Conservation (phyloP, 1,140 invertebrate genomes). For the Drosophila baimaii region DNA sequence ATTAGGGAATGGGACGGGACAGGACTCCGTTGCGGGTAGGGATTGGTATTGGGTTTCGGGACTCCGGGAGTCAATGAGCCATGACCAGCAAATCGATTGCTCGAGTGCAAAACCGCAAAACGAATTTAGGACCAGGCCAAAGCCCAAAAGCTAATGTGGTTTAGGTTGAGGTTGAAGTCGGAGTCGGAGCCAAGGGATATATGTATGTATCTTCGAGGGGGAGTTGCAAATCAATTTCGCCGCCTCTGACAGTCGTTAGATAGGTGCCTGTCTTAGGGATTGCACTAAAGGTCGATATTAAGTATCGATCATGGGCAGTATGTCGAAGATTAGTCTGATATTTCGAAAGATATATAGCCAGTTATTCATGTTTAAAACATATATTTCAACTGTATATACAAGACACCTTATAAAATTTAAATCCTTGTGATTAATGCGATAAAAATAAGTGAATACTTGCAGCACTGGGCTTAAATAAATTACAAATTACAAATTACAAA, state of each 20-base stretch:
- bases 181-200: neutral
- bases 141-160: slow-evolving; percentile 50
- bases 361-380: neutral
- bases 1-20: neutral
- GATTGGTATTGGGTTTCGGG: slow-evolving; percentile 1
- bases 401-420: too few species aligned
- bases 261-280: neutral
- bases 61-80: slow-evolving; percentile 65
- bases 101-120: slow-evolving; percentile 66
- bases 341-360: neutral
- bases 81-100: slow-evolving; percentile 76
- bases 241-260: slow-evolving; percentile 34
- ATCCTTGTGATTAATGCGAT: too few species aligned
- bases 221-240: slow-evolving; percentile 71
- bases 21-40: neutral
- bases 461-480: too few species aligned
- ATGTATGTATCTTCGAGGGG: neutral
- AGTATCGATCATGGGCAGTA: neutral
- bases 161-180: slow-evolving; percentile 13
- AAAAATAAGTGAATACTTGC: too few species aligned
- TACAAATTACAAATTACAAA: too few species aligned
- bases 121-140: slow-evolving; percentile 49
- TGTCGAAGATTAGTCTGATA: neutral
- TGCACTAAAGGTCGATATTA: neutral
- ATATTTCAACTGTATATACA: too few species aligned